Evolutionary conservation across 1,140 invertebrate species (phyloP), one percentile per base, ranked within the genome.

Genomic region (Sipha flava): DNA sequence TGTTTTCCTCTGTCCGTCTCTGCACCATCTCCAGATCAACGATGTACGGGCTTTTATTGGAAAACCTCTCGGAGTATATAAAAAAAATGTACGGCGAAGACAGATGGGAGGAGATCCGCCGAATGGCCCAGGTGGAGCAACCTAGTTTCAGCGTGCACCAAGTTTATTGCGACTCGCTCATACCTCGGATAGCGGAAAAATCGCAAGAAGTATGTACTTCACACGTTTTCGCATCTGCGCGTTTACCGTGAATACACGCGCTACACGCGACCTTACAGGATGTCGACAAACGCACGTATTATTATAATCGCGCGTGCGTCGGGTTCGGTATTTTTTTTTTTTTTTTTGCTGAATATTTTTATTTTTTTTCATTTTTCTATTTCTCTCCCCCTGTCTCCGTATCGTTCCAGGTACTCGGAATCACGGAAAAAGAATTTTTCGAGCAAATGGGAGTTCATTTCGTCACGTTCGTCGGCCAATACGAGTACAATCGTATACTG

Each of bases 1-100:
- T n/a, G n/a, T n/a, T n/a, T n/a, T n/a, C n/a, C n/a, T n/a, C n/a
- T n/a, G n/a, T n/a, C n/a, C n/a, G n/a, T n/a, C n/a, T n/a, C n/a
- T n/a, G n/a, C n/a, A n/a, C n/a, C n/a, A n/a, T n/a, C n/a, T n/a
- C n/a, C 37, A 59, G 66, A 43, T 40, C 16, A 86, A 91, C 84
- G 57, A 98, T 98, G 95, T 98, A 98, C 87, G 97, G 97, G 31
- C 87, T 98, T 82, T 89, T 98, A 40, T 85, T 98, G 82, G 95
- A 98, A 86, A 96, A 97, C 83, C 90, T 98, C 86, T 91, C 93
- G 80, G 94, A 95, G 84, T 97, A 93, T 86, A 93, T 98, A 81
- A 92, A 93, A 79, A 89, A 91, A 82, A 91, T 90, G 3, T 98
- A 97, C 86, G 96, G 96, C 0, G 95, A 97, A 84, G 94, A 96